These are phyloP conservation scores for Artibeus lituratus DNA, from an alignment of 2,797 vertebrate species.

Conservation along the genomic window DNA sequence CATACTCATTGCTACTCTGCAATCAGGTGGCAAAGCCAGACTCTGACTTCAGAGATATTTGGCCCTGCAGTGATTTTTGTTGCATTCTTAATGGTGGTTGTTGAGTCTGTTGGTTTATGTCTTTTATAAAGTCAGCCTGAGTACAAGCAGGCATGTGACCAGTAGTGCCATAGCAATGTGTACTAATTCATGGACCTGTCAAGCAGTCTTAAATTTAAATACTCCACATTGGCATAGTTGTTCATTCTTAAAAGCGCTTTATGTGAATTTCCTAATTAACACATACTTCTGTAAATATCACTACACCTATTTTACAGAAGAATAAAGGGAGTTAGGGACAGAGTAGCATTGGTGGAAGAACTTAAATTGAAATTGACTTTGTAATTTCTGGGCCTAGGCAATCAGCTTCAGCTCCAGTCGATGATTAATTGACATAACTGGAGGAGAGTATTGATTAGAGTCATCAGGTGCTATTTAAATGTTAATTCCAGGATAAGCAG, in stretches of 20 bases:
- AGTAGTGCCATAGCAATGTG: background rate
- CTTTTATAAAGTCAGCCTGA: slow-evolving; percentile 1
- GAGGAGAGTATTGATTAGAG: slow-evolving; percentile 24
- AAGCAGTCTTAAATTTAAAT: background rate
- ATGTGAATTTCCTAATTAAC: slow-evolving; percentile 31
- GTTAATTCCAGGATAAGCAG: slow-evolving; percentile 17
- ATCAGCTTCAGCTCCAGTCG: background rate
- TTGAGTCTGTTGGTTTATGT: background rate
- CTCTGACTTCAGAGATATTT: background rate
- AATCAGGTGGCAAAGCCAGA: background rate
- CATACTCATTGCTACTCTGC: background rate
- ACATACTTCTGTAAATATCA: background rate
- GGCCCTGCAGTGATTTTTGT: background rate
- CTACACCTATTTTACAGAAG: slow-evolving; percentile 34
- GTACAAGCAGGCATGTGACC: background rate
- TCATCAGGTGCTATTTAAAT: slow-evolving; percentile 27
- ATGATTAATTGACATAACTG: slow-evolving; percentile 1
- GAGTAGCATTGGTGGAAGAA: background rate
- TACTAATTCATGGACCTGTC: background rate
- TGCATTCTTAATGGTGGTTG: background rate
- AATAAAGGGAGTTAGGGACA: background rate
- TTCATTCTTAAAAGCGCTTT: slow-evolving; percentile 14
- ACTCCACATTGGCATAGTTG: background rate
- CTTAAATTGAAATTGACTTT: slow-evolving; percentile 22
- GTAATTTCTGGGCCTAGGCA: background rate